Percentiles rank a stretch among this genome's conserved stretches.
Evolutionary conservation across 2,113 vertebrate genomes (phyloP).

Genomic region (Stictonetta naevosa): DNA sequence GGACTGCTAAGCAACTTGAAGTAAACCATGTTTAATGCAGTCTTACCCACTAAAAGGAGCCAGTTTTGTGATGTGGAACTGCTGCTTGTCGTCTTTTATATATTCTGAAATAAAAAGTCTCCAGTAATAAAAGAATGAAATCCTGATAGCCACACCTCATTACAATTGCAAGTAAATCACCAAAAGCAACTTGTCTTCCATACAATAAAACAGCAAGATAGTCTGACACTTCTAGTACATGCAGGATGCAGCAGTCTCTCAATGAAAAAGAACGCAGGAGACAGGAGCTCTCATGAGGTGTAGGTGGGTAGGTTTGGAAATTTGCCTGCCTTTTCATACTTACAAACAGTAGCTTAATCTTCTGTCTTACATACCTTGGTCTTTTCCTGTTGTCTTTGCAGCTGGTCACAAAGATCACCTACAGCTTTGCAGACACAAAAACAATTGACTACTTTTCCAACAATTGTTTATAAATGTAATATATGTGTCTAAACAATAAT

Average conservation of each 20-base stretch:
- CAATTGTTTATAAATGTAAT: not conserved
- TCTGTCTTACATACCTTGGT: not conserved
- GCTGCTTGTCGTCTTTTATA: not conserved
- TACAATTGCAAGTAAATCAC: slow-evolving; percentile 20
- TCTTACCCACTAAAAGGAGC: not conserved
- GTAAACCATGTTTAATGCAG: slow-evolving; percentile 9
- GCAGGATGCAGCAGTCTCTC: not conserved
- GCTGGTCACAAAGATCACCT: not conserved
- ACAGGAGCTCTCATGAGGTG: not conserved
- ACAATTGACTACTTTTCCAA: not conserved
- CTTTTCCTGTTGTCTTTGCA: not conserved
- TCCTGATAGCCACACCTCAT: not conserved
- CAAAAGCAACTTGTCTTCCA: not conserved
- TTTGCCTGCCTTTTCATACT: not conserved
- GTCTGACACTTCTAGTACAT: not conserved
- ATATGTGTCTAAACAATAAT: not conserved
- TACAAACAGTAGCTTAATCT: not conserved
- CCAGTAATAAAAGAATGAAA: not conserved
- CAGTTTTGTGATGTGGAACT: not conserved
- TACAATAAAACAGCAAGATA: not conserved
- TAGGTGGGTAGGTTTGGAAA: not conserved
- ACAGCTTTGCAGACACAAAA: not conserved
- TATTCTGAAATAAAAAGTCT: not conserved
- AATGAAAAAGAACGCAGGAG: not conserved
- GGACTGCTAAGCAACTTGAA: not conserved